These are phyloP conservation scores for Xiphophorus maculatus DNA, from an alignment of 2,113 vertebrate species.

Conservation along the genomic window DNA sequence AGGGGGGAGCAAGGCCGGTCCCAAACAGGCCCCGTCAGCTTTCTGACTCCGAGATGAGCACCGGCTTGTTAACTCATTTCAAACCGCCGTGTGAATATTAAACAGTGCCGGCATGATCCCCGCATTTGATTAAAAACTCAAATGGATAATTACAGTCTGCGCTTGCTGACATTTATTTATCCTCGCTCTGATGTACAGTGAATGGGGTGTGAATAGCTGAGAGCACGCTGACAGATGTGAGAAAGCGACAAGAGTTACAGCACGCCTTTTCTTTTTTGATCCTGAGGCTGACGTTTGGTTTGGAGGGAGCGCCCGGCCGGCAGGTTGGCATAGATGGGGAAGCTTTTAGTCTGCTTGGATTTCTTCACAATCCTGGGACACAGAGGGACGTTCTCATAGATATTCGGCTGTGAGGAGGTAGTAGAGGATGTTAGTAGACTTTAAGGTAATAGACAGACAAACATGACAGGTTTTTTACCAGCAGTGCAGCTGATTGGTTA, in stretches of 20 bases:
- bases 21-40: slow-evolving; percentile 44
- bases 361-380: slow-evolving; percentile 58
- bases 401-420: slow-evolving; percentile 61
- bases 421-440: slow-evolving; percentile 23
- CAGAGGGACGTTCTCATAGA: slow-evolving; percentile 65
- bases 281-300: slow-evolving; percentile 8
- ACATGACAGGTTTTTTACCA: neutral
- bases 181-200: slow-evolving; percentile 5
- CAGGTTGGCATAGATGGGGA: slow-evolving; percentile 76
- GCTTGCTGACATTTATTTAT: neutral
- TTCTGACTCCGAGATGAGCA: slow-evolving; percentile 35
- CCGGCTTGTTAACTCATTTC: slow-evolving; percentile 22
- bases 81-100: slow-evolving; percentile 15
- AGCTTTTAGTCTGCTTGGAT: slow-evolving; percentile 44
- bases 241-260: neutral
- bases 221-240: neutral
- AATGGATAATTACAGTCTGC: slow-evolving; percentile 14
- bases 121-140: slow-evolving; percentile 14
- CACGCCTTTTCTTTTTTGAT: neutral
- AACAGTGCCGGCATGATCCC: slow-evolving; percentile 12
- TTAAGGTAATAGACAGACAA: slow-evolving; percentile 26
- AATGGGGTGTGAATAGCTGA: slow-evolving; percentile 5
- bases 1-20: slow-evolving; percentile 28
- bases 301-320: slow-evolving; percentile 34
- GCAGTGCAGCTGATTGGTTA: slow-evolving; percentile 9